phyloP scores from a whole-genome alignment of 2,888 invertebrate genomes.

The Caenorhabditis sp. region DNA sequence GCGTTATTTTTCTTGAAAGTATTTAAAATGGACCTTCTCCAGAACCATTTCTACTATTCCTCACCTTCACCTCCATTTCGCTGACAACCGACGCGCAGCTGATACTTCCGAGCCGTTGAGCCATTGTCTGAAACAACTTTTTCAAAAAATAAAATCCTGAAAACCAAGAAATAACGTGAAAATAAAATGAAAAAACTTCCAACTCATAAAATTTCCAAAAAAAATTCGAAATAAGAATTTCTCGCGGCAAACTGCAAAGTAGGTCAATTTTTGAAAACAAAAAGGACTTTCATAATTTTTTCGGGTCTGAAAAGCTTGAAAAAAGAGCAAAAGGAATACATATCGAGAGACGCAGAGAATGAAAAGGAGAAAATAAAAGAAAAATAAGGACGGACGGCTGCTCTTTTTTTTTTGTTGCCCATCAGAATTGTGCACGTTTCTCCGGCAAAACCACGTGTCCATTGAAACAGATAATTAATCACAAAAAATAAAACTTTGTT shows the following conservation, averaged over 20 bases:
- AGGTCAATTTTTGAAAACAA: background rate
- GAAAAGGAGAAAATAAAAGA: no score
- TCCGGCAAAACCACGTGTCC: no score
- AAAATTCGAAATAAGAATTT: background rate
- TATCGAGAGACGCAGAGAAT: background rate
- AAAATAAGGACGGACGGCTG: background rate
- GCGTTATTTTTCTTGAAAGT: no score
- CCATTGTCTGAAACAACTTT: no score
- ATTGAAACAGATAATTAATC: background rate
- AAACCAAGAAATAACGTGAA: background rate
- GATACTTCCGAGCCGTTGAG: slow-evolving; percentile 29
- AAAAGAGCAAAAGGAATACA: background rate
- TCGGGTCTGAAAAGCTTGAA: background rate
- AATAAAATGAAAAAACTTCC: background rate
- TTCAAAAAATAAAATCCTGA: background rate
- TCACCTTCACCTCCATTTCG: slow-evolving; percentile 35
- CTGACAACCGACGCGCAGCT: slow-evolving; percentile 30
- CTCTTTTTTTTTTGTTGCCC: no score
- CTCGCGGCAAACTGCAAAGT: background rate
- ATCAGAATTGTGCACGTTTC: background rate
- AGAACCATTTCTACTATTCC: no score
- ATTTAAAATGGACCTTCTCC: no score
- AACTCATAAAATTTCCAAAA: background rate
- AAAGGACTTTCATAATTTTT: background rate
- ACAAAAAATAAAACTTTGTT: background rate